Base-by-base conservation (phyloP, 2,888 invertebrate species). In the Pogonocherus hispidulus region DNA sequence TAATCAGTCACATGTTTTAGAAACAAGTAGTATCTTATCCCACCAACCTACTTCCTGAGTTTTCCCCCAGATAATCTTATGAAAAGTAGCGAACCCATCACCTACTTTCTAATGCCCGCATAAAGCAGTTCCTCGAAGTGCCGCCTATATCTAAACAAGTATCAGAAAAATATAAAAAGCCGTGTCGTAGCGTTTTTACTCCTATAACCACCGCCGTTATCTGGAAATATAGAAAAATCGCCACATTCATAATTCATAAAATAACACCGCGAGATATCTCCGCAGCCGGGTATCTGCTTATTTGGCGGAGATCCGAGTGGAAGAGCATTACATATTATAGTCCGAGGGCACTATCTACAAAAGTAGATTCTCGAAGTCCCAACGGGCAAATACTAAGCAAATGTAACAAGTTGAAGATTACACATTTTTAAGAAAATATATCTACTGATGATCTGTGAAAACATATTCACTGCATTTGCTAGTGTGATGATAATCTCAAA, bases 231-330 rank as follows among this genome's bases (percentile, higher is more conserved):
- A 63, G 73, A 75, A 75, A 76, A 76, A 76, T 75, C 72, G 71
- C 65, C 67, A 67, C 71, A 73, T 76, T 76, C 76, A 76, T 76
- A 76, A 76, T 76, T 76, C 76, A 76, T 76, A 76, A 73, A 74
- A 67, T 67, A 70, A 66, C 67, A 69, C 23, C 54, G 62, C 64
- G 72, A 70, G 70, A 70, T 47, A 44, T 41, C 63, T 54, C 41
- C 62, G 32, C 32, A 46, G 19, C 52, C 62, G 52, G 44, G 52
- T 47, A 71, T 73, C 69, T 71, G 69, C 66, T 74, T 69, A 71
- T 73, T 72, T 72, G 66, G 57, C 60, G 71, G 54, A 55, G 37
- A 54, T 62, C 62, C 62, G 44, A 59, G 59, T 59, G 59, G 59
- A 59, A 59, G 49, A 32, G 32, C 32, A 32, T 32, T 32, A 32